Evolutionary conservation across 2,113 vertebrate species (phyloP), one percentile per base, ranked within the genome.

Genomic region (Leucosticte australis): DNA sequence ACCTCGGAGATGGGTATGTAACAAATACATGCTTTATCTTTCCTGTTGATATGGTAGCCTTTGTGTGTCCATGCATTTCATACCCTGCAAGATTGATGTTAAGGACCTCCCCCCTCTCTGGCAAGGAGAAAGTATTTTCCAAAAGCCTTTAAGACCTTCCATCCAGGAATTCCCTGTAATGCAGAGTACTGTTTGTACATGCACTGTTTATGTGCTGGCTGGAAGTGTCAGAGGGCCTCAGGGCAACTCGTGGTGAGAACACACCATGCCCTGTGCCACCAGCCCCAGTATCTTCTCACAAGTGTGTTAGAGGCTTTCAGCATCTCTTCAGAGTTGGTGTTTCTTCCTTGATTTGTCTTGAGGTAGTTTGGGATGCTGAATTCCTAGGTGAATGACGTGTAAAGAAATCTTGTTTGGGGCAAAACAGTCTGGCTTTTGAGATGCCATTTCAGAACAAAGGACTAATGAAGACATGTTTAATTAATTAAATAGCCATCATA

Each of bases 1-100:
- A 97, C 88, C 98, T 99, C 13, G 97, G 98, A 35, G 99, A 99
- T 90, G 98, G 98, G 99, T 99, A 98, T 73, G 98, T 98, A 88
- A 77, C 37, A 85, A 79, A 92, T 84, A 91, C 63, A 71, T 96
- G 88, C 80, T 81, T 80, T 94, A 60, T 91, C 74, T 94, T 84
- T 74, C 42, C 31, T 47, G 24, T 49, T 39, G 18, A 76, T 74
- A 8, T 2, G 3, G 56, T 70, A 67, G 31, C 55, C 27, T 64
- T 30, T 46, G 11, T 50, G 31, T 84, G 27, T 31, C 63, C 37
- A 3, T 64, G 44, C 47, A 44, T 89, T 81, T 91, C 20, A 13
- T 74, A 50, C 23, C 33, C 46, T 68, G 78, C 24, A 77, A 56
- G 33, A 65, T 41, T 41, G 15, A 79, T 55, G 24, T 89, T 76